phyloP scores from a whole-genome alignment of 2,888 invertebrate genomes.

The Heterodera filipjevi region DNA sequence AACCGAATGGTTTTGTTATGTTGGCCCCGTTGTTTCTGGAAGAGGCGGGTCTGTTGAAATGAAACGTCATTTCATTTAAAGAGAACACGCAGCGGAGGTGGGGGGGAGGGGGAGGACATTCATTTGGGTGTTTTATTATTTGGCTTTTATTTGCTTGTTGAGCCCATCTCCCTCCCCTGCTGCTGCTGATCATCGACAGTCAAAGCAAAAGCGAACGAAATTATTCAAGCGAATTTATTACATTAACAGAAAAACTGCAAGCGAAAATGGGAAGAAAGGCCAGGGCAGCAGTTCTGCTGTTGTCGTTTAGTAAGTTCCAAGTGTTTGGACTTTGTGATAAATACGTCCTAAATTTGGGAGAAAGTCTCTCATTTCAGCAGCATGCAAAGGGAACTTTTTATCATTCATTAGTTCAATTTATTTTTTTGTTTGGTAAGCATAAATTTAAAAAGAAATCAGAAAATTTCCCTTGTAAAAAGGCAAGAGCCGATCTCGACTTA shows the following conservation, averaged over 20 bases:
- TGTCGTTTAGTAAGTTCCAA: neutral
- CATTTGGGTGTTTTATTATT: neutral
- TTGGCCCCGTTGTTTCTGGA: too few relatives aligned
- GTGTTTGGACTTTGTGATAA: too few relatives aligned
- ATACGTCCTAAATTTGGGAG: too few relatives aligned
- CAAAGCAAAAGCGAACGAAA: neutral
- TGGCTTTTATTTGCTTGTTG: neutral
- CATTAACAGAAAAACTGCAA: neutral
- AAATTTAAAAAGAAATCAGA: too few relatives aligned
- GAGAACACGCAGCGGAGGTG: neutral
- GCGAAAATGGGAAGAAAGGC: neutral
- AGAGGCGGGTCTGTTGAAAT: neutral
- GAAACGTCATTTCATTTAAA: neutral
- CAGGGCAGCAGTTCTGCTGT: neutral
- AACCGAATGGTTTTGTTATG: neutral
- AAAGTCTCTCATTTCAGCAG: too few relatives aligned
- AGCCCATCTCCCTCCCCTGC: neutral
- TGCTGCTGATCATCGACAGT: neutral
- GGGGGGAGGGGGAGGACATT: neutral
- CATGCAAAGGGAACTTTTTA: too few relatives aligned
- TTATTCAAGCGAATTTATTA: neutral
- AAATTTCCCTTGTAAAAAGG: too few relatives aligned
- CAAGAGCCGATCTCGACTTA: too few relatives aligned
- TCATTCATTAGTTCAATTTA: too few relatives aligned
- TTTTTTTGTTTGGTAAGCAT: too few relatives aligned